Percentiles rank a stretch among this genome's conserved stretches.
Conservation (phyloP, 2,888 invertebrate species). For the Hololepta plana region DNA sequence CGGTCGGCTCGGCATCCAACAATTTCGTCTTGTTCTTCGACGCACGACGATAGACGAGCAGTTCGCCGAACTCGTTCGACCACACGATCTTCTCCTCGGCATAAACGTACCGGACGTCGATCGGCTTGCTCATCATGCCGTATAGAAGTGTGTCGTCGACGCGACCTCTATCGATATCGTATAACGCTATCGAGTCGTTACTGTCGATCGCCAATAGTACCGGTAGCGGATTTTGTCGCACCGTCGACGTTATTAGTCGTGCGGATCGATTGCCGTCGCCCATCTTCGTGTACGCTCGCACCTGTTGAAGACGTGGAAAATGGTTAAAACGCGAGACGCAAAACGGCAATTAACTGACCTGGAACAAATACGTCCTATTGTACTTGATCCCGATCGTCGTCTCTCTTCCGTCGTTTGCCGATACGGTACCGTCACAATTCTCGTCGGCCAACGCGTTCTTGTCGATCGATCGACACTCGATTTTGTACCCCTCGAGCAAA, state of each 20-base stretch:
- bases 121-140: conserved; percentile 45
- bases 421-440: conserved; percentile 35
- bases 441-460: conserved; percentile 28
- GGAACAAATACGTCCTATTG: conserved; percentile 48
- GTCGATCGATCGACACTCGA: conserved; percentile 45
- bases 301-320: conserved; percentile 28
- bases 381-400: conserved; percentile 35
- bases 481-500: conserved; percentile 51
- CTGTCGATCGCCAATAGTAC: too few species aligned
- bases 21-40: conserved; percentile 36
- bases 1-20: conserved; percentile 35
- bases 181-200: conserved; percentile 48
- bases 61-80: conserved; percentile 60
- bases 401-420: conserved; percentile 37
- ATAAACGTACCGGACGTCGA: conserved; percentile 48
- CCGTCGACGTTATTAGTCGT: conserved; percentile 51
- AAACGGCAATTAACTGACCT: conserved; percentile 24
- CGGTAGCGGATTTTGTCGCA: too few species aligned
- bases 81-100: conserved; percentile 62
- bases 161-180: conserved; percentile 57
- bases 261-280: conserved; percentile 58
- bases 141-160: conserved; percentile 36
- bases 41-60: conserved; percentile 41
- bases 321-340: neutral
- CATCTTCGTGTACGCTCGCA: conserved; percentile 62